phyloP scores from a whole-genome alignment of 2,797 vertebrate species.

The Micrastur ruficollis region DNA sequence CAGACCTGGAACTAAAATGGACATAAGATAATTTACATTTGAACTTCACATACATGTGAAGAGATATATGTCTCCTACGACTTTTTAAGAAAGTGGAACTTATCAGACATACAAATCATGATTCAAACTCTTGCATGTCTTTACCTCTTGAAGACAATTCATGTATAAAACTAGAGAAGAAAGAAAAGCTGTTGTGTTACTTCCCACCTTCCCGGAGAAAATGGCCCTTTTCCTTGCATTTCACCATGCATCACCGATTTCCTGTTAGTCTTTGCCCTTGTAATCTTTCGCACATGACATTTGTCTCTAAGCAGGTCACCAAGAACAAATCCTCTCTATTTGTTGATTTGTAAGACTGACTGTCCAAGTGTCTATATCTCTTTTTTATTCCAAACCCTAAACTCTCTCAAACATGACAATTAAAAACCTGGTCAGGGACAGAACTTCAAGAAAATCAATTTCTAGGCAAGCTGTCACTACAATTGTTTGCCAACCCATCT shows the following conservation, averaged over 20 bases:
- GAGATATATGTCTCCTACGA: not conserved
- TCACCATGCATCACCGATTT: not conserved
- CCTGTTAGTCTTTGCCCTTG: not conserved
- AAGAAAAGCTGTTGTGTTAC: not conserved
- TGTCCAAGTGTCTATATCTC: not conserved
- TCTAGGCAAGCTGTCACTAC: constrained; percentile 25
- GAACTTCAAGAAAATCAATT: constrained; percentile 35
- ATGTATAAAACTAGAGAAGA: not conserved
- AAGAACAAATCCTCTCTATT: not conserved
- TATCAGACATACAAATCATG: not conserved
- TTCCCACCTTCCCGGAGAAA: not conserved
- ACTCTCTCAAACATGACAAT: not conserved
- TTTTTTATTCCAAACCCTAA: constrained; percentile 1
- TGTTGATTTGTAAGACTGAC: not conserved
- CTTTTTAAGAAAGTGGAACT: not conserved
- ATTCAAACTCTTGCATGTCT: not conserved
- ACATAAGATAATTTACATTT: not conserved
- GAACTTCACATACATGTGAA: not conserved
- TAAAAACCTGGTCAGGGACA: constrained; percentile 23
- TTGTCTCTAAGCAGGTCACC: not conserved
- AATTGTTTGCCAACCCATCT: constrained; percentile 41
- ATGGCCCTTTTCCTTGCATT: not conserved
- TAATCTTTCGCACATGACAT: not conserved
- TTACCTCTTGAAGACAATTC: not conserved
- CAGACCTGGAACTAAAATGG: constrained; percentile 87